phyloP scores from a whole-genome alignment of 1,140 invertebrate species.

The Trichoplusia ni region DNA sequence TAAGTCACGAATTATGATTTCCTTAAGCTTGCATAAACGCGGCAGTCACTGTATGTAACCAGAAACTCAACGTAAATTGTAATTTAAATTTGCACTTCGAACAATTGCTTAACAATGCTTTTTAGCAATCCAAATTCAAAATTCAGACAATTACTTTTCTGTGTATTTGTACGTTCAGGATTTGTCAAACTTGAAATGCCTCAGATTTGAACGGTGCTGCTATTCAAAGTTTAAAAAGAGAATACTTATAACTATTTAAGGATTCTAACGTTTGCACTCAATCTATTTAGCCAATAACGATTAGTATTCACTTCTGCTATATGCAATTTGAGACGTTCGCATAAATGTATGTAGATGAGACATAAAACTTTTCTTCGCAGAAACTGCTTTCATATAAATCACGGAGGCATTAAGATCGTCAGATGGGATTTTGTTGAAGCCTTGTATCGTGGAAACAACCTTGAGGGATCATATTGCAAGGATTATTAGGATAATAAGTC shows the following conservation, averaged over 20 bases:
- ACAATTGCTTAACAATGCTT: too few species aligned
- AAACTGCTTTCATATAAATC: not conserved
- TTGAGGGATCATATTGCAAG: not conserved
- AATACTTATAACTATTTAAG: not conserved
- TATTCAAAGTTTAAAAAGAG: too few species aligned
- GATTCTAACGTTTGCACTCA: not conserved
- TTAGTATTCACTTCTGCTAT: not conserved
- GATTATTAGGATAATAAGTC: not conserved
- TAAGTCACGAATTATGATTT: too few species aligned
- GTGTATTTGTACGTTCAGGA: too few species aligned
- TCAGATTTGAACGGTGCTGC: too few species aligned
- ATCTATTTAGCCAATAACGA: not conserved
- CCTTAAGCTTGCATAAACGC: too few species aligned
- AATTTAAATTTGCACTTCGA: too few species aligned
- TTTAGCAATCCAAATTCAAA: too few species aligned
- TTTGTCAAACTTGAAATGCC: too few species aligned
- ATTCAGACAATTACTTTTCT: too few species aligned
- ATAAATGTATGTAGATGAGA: slow-evolving; percentile 3
- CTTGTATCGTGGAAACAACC: not conserved
- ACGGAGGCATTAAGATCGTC: not conserved
- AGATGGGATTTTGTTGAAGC: not conserved
- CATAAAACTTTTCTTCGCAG: slow-evolving; percentile 10
- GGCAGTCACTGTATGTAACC: too few species aligned
- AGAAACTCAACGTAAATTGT: too few species aligned
- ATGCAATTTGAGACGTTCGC: not conserved